Percentiles rank a stretch among this genome's conserved stretches.
Evolutionary conservation across 2,113 vertebrate genomes (phyloP).

Genomic region (Gallinago paraguaiae): DNA sequence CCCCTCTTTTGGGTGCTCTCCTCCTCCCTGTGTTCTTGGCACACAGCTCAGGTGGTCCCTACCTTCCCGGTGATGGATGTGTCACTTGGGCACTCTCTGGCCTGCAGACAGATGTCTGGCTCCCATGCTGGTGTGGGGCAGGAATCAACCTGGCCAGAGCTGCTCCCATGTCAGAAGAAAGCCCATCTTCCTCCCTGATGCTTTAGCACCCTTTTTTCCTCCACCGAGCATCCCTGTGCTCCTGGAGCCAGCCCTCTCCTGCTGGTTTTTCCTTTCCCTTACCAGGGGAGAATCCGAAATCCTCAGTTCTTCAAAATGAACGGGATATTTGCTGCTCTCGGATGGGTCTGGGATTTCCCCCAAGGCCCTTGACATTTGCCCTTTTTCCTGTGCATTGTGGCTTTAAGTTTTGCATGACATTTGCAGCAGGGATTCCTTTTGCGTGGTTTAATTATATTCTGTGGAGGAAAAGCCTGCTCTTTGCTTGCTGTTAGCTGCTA

Average conservation of each 20-base stretch:
- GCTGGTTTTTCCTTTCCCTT: rapidly evolving
- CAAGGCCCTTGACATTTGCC: rapidly evolving
- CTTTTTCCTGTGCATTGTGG: not conserved
- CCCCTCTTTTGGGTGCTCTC: rapidly evolving
- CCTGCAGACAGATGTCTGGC: rapidly evolving
- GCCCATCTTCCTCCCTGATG: not conserved
- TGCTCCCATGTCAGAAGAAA: not conserved
- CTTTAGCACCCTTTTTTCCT: not conserved
- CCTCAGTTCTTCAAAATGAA: rapidly evolving
- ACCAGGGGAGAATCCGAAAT: not conserved
- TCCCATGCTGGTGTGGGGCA: not conserved
- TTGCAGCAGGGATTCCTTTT: not conserved
- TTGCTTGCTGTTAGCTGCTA: not conserved
- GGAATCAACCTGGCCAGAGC: not conserved
- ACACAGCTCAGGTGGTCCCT: rapidly evolving
- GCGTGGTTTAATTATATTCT: not conserved
- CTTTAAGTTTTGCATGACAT: not conserved
- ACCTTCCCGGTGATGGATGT: rapidly evolving
- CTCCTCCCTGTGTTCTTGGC: rapidly evolving
- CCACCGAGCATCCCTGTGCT: rapidly evolving
- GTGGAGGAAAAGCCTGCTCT: not conserved
- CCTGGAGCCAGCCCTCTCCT: rapidly evolving
- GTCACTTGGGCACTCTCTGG: not conserved
- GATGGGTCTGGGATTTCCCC: not conserved
- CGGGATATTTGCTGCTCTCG: not conserved